These are phyloP conservation scores for Oscarella lobularis DNA, from an alignment of 37 sponge, comb jelly and placozoan genomes.

Conservation along the genomic window DNA sequence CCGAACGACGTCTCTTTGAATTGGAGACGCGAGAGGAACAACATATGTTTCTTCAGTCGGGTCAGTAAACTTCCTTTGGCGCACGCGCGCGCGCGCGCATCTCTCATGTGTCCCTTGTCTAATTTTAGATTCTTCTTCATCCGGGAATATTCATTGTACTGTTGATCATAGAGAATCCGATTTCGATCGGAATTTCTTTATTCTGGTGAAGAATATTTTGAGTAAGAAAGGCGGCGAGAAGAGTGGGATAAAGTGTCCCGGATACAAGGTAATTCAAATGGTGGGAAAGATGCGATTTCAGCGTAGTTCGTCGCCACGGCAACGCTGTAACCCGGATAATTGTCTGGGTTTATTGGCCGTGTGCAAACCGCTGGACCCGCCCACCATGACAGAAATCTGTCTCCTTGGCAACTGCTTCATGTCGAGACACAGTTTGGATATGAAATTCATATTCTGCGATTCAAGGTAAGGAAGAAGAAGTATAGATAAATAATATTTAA, in stretches of 20 bases:
- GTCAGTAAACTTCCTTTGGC: too few relatives aligned
- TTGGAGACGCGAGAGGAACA: too few relatives aligned
- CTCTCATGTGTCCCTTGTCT: too few relatives aligned
- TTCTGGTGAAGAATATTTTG: not conserved
- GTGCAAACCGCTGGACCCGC: not conserved
- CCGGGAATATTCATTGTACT: too few relatives aligned
- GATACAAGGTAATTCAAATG: not conserved
- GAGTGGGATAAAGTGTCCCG: not conserved
- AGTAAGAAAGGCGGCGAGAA: not conserved
- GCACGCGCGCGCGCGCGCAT: too few relatives aligned
- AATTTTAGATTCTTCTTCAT: too few relatives aligned
- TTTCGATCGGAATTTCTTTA: not conserved
- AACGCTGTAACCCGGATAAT: too few relatives aligned
- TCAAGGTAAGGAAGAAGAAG: not conserved
- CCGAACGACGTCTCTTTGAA: too few relatives aligned
- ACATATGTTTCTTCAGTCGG: too few relatives aligned
- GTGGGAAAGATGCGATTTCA: not conserved
- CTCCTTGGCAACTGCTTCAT: not conserved
- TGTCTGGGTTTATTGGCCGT: not conserved
- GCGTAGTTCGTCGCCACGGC: not conserved
- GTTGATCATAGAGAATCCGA: too few relatives aligned
- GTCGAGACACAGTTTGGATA: not conserved
- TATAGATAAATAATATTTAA: too few relatives aligned
- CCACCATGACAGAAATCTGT: not conserved
- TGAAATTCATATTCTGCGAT: not conserved